A percentile compares a stretch with the other conserved stretches of the same genome.
Conservation (phyloP, 2,888 invertebrate species). For the Aethes cnicana region DNA sequence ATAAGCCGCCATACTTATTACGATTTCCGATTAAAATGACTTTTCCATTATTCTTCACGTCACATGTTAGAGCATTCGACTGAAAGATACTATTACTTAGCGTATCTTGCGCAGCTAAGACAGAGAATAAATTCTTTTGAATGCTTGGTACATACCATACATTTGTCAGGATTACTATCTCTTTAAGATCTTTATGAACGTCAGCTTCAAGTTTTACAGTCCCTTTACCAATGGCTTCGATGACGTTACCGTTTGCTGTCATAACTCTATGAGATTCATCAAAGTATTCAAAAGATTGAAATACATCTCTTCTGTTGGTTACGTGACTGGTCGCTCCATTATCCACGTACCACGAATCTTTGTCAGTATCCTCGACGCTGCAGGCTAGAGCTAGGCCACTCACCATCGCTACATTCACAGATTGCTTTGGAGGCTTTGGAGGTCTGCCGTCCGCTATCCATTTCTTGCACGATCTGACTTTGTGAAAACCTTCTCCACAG, state of each 20-base stretch:
- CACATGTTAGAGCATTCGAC: no score
- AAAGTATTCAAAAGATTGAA: not conserved
- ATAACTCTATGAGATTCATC: not conserved
- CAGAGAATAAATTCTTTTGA: not conserved
- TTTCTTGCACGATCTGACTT: not conserved
- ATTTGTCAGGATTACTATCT: not conserved
- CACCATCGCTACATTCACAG: no score
- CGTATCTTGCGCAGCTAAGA: not conserved
- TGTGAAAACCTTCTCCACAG: not conserved
- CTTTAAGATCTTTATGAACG: not conserved
- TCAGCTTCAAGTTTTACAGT: not conserved
- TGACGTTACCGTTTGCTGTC: not conserved
- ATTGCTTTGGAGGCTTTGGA: not conserved
- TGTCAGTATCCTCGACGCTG: not conserved
- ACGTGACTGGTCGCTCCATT: conserved; percentile 9
- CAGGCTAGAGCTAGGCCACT: not conserved
- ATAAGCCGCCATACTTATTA: conserved; percentile 1
- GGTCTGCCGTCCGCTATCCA: not conserved
- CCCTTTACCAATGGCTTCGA: not conserved
- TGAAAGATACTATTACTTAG: not conserved
- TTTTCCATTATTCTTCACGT: not conserved
- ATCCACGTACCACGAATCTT: conserved; percentile 1
- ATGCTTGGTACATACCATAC: not conserved
- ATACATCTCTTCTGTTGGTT: not conserved
- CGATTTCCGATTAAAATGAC: not conserved